Evolutionary conservation across 2,113 vertebrate genomes (phyloP), one percentile per base, ranked within the genome.

Genomic region (Saguinus midas): DNA sequence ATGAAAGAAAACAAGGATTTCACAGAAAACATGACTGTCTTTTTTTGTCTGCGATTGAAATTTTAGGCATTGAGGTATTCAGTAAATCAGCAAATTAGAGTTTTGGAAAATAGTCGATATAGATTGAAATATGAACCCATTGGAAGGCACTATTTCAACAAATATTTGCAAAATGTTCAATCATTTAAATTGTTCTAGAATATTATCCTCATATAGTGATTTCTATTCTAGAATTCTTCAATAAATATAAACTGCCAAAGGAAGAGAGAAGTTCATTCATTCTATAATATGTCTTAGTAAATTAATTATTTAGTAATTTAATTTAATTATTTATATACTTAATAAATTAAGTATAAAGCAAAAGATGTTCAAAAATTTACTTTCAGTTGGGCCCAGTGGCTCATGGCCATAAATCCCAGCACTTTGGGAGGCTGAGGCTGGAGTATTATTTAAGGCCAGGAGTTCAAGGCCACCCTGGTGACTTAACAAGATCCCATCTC

Each of bases 1-100:
- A 52, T 80, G 4, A 86, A 57, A 94, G 61, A 88, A 96, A 96
- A 61, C n/a, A 50, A 58, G 29, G 32, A 72, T 90, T 96, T 96
- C 40, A 81, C 50, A 91, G 95, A 61, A 87, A 94, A 35, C 14
- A 17, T 45, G 25, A 29, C 29, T 91, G 1, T 37, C 6, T 50
- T 82, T 81, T 70, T 80, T 23, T 29, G 58, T 29, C 58, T 5
- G 27, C 27, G 29, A 82, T 8, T 72, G 37, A 93, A 91, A 52
- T 82, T 73, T 94, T 92, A 76, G 52, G 8, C n/a, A 64, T 45
- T 92, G 3, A n/a, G 3, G 4, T 94, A 70, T 81, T 96, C 58
- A 93, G 5, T 79, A 58, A 93, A 64, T 92, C 73, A 96, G 61
- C 80, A 8, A 82, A 27, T 79, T 37, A 73, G 14, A 87, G 32